Percentiles rank a stretch among this genome's conserved stretches.
These are phyloP conservation scores for Caradrina clavipalpis DNA, from an alignment of 2,888 invertebrate genomes.

Conservation along the genomic window DNA sequence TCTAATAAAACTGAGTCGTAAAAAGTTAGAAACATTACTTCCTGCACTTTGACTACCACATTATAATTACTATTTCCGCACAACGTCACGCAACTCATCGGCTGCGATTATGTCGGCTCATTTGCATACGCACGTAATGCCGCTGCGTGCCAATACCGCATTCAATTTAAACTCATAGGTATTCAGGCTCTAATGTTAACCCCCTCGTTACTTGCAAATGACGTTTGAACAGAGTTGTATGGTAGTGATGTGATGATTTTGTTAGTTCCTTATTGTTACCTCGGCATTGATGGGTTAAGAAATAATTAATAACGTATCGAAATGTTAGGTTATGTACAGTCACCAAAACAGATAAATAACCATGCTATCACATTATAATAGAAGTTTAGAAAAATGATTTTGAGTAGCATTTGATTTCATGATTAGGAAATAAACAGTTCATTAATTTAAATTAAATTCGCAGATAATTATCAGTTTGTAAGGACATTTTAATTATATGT, in stretches of 20 bases:
- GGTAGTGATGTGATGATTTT: not conserved
- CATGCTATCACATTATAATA: too few relatives aligned
- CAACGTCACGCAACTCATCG: constrained; percentile 2
- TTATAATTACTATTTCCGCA: not conserved
- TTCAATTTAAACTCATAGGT: constrained; percentile 39
- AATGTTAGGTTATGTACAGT: too few relatives aligned
- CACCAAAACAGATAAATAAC: too few relatives aligned
- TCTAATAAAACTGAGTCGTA: not conserved
- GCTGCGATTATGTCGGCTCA: constrained; percentile 18
- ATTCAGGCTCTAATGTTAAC: constrained; percentile 31
- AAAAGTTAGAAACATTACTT: constrained; percentile 1
- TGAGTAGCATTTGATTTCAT: too few relatives aligned
- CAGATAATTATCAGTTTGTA: too few relatives aligned
- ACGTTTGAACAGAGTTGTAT: constrained; percentile 29
- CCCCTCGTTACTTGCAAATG: constrained; percentile 39
- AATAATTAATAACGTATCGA: too few relatives aligned
- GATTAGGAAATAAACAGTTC: too few relatives aligned
- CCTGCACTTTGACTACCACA: not conserved
- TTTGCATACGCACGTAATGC: constrained; percentile 32
- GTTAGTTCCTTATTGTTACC: not conserved
- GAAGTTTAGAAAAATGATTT: too few relatives aligned
- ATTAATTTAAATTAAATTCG: too few relatives aligned
- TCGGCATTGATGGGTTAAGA: not conserved
- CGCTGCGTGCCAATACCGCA: constrained; percentile 19
- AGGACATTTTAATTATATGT: too few relatives aligned